Evolutionary conservation across 1,140 invertebrate genomes (phyloP).

Genomic region (Prorops nasuta): DNA sequence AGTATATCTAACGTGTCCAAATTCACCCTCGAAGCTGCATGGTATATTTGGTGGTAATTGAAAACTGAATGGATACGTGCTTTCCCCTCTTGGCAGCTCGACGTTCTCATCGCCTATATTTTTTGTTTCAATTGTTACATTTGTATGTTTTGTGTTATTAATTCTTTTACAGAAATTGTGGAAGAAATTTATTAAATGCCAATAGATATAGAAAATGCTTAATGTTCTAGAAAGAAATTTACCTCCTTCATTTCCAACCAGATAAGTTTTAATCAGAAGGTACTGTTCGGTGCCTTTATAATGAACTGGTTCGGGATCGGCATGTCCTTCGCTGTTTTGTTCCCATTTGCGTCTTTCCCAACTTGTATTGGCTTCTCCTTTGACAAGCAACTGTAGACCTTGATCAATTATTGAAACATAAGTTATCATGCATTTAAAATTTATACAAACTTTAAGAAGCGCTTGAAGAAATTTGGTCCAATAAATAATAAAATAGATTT

Average conservation of each 20-base stretch:
- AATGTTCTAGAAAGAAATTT: not conserved
- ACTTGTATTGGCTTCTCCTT: slow-evolving; percentile 13
- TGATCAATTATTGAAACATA: no score
- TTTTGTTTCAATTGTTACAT: not conserved
- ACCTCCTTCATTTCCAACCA: slow-evolving; percentile 1
- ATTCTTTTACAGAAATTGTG: not conserved
- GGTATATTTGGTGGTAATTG: slow-evolving; percentile 54
- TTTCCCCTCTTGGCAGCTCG: slow-evolving; percentile 42
- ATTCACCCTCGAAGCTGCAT: slow-evolving; percentile 59
- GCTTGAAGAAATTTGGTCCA: no score
- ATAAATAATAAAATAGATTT: no score
- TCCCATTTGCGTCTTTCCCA: slow-evolving; percentile 6
- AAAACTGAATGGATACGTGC: slow-evolving; percentile 57
- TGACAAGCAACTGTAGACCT: slow-evolving; percentile 6
- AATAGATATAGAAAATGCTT: not conserved
- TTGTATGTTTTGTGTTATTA: not conserved
- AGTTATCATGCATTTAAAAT: no score
- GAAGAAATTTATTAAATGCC: not conserved
- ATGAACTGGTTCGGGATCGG: not conserved
- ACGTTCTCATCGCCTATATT: slow-evolving; percentile 7
- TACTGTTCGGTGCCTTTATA: slow-evolving; percentile 19
- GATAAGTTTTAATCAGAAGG: slow-evolving; percentile 6
- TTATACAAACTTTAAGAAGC: no score
- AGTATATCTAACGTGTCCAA: slow-evolving; percentile 59
- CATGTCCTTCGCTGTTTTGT: slow-evolving; percentile 4